Conservation (phyloP, 1,140 invertebrate species). For the Calephelis nemesis region DNA sequence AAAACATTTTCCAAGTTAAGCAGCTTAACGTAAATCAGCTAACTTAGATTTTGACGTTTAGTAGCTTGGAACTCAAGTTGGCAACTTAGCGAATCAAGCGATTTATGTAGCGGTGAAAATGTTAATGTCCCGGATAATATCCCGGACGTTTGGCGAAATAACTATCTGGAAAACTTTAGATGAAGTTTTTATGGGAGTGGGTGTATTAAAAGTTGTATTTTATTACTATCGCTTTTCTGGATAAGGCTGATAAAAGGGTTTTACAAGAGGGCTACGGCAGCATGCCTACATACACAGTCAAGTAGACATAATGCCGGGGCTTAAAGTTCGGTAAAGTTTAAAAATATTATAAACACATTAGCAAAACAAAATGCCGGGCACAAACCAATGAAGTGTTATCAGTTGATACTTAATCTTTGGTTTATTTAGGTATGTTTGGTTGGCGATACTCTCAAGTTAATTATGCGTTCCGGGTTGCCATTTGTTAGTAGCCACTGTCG, state of each 20-base stretch:
- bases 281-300: too few species aligned
- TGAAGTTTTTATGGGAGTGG: conserved; percentile 11
- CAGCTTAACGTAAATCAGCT: conserved; percentile 21
- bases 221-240: neutral
- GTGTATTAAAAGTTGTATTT: conserved; percentile 3
- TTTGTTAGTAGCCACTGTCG: too few species aligned
- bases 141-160: conserved; percentile 14
- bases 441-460: too few species aligned
- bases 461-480: too few species aligned
- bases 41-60: conserved; percentile 20
- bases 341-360: too few species aligned
- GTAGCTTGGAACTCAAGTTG: conserved; percentile 21
- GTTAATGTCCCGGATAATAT: conserved; percentile 25
- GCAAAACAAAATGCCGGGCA: too few species aligned
- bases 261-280: too few species aligned
- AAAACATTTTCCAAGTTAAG: conserved; percentile 14
- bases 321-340: too few species aligned
- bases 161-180: neutral
- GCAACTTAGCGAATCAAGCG: conserved; percentile 17
- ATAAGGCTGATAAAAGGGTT: neutral
- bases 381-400: too few species aligned
- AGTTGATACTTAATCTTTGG: too few species aligned
- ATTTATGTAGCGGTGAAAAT: conserved; percentile 26
- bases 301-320: too few species aligned
- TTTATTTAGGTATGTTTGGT: too few species aligned